These are phyloP conservation scores for Sus cebifrons DNA, from an alignment of 2,797 vertebrate genomes.

Conservation along the genomic window DNA sequence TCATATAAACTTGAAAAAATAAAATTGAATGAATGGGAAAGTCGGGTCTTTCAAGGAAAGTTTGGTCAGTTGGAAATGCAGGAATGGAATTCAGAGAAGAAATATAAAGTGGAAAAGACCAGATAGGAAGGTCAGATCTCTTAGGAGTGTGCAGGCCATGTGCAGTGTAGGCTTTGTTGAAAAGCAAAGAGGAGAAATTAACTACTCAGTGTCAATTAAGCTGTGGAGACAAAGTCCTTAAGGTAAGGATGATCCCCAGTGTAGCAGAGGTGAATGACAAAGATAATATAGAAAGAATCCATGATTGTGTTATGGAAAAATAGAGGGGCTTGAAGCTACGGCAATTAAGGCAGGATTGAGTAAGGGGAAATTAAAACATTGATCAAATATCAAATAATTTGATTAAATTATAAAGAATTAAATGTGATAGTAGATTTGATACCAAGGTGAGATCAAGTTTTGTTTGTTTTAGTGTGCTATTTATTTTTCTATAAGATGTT, in stretches of 20 bases:
- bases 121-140: not conserved
- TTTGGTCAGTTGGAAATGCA: not conserved
- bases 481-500: constrained; percentile 15
- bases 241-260: not conserved
- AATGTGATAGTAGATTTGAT: not conserved
- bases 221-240: not conserved
- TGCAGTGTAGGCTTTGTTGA: not conserved
- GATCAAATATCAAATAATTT: not conserved
- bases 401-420: not conserved
- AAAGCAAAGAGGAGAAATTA: constrained; percentile 41
- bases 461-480: not conserved
- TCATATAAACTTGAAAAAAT: no score
- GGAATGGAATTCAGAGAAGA: not conserved
- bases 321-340: not conserved
- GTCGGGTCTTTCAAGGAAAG: not conserved
- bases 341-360: not conserved
- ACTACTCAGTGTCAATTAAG: not conserved
- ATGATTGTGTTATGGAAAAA: not conserved
- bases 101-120: not conserved
- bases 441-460: not conserved
- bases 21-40: not conserved
- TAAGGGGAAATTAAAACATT: not conserved
- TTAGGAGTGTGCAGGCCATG: not conserved
- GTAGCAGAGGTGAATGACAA: not conserved
- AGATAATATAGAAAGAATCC: not conserved